These are phyloP conservation scores for Vimba vimba DNA, from an alignment of 2,113 vertebrate species.

Conservation along the genomic window DNA sequence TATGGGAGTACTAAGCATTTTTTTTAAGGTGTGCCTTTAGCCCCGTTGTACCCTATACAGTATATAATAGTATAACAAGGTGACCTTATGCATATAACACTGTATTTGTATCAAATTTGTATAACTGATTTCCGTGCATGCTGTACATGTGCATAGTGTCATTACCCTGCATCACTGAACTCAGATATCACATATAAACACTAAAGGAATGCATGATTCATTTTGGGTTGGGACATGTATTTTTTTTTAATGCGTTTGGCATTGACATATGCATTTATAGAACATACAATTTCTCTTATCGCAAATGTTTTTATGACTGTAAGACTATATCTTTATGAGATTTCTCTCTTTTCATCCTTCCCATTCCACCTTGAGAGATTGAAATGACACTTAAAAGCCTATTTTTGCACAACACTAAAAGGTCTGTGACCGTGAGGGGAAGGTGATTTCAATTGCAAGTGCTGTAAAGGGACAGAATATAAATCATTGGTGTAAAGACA, in stretches of 20 bases:
- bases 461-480: conserved; percentile 54
- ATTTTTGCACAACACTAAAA: conserved; percentile 51
- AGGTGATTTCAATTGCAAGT: conserved; percentile 45
- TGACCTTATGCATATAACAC: not conserved
- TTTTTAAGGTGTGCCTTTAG: no score
- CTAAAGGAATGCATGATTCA: not conserved
- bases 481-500: conserved; percentile 43
- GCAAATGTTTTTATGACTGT: conserved; percentile 15
- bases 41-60: no score
- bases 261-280: not conserved
- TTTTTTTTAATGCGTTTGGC: not conserved
- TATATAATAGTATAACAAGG: not conserved
- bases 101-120: not conserved
- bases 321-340: conserved; percentile 37
- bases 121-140: not conserved
- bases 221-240: conserved; percentile 1
- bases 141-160: not conserved
- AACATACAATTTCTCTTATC: conserved; percentile 14
- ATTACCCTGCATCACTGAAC: not conserved
- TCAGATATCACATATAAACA: conserved; percentile 6
- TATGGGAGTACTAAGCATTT: no score
- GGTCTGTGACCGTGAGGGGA: conserved; percentile 46
- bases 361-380: not conserved
- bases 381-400: conserved; percentile 23
- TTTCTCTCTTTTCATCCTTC: not conserved